These are phyloP conservation scores for Polypterus bichir DNA, from an alignment of 2,113 vertebrate genomes.

Conservation along the genomic window DNA sequence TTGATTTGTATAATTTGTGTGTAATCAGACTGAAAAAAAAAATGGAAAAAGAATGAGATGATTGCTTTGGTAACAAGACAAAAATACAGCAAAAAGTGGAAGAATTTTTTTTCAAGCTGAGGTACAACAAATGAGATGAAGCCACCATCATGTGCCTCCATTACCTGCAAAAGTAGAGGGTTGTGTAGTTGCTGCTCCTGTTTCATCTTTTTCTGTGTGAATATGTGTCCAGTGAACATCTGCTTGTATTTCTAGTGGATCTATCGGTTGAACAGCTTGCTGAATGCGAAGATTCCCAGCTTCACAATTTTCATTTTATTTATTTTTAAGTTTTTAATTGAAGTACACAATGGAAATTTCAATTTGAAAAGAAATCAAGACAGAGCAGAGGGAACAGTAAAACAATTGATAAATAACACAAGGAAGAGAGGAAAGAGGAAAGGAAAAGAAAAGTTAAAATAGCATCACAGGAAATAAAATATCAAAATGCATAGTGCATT, in stretches of 20 bases:
- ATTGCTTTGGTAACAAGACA: too few species aligned
- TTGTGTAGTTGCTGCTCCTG: slow-evolving; percentile 49
- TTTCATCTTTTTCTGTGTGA: slow-evolving; percentile 53
- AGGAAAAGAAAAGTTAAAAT: slow-evolving; percentile 10
- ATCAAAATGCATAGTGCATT: too few species aligned
- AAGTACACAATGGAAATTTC: not conserved
- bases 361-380: slow-evolving; percentile 9
- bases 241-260: slow-evolving; percentile 66
- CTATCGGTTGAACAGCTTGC: slow-evolving; percentile 59
- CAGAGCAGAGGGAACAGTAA: slow-evolving; percentile 30
- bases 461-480: slow-evolving; percentile 1
- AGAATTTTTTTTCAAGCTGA: too few species aligned
- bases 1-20: not conserved
- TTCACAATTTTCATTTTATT: slow-evolving; percentile 26
- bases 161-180: slow-evolving; percentile 82
- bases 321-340: not conserved
- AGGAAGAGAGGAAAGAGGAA: slow-evolving; percentile 14
- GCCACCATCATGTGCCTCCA: slow-evolving; percentile 12
- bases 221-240: slow-evolving; percentile 64
- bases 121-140: too few species aligned
- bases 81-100: too few species aligned
- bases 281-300: slow-evolving; percentile 69
- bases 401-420: slow-evolving; percentile 22
- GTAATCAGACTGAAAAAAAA: not conserved
- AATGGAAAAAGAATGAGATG: too few species aligned